Percentiles rank a stretch among this genome's conserved stretches.
Conservation (phyloP, 2,113 vertebrate species). For the Oncorhynchus tshawytscha region DNA sequence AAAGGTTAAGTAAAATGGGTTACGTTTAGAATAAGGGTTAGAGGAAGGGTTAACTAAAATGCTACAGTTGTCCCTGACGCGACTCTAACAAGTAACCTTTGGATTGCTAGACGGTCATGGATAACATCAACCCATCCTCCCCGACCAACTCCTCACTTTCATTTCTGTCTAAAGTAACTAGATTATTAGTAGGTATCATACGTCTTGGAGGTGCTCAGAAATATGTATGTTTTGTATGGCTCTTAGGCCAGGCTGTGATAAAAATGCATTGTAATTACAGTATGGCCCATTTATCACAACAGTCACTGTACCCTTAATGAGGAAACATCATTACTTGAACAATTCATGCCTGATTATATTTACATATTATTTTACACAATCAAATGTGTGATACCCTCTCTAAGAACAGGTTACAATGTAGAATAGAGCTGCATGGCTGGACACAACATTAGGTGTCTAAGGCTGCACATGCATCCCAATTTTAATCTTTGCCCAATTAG, state of each 20-base stretch:
- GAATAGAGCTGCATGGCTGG: not conserved
- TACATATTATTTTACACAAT: not conserved
- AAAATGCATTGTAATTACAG: not conserved
- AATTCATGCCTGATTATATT: not conserved
- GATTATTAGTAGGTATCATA: no score
- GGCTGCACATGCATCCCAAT: no score
- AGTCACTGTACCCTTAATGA: not conserved
- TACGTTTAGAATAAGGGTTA: no score
- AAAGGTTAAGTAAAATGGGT: no score
- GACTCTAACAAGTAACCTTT: constrained; percentile 2
- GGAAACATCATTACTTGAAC: not conserved
- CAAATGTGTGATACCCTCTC: not conserved
- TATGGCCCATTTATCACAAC: constrained; percentile 4
- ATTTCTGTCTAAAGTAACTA: no score
- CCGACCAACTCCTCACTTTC: no score
- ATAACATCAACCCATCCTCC: no score
- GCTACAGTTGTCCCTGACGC: not conserved
- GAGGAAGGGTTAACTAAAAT: no score
- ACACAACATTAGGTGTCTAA: not conserved
- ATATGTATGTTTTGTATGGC: not conserved
- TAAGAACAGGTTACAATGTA: not conserved
- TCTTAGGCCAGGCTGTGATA: not conserved
- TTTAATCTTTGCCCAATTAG: no score
- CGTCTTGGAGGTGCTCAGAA: not conserved
- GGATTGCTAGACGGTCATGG: not conserved